Evolutionary conservation across 2,797 vertebrate genomes (phyloP), one percentile per base, ranked within the genome.

Genomic region (Parotocinclus haroldoi): DNA sequence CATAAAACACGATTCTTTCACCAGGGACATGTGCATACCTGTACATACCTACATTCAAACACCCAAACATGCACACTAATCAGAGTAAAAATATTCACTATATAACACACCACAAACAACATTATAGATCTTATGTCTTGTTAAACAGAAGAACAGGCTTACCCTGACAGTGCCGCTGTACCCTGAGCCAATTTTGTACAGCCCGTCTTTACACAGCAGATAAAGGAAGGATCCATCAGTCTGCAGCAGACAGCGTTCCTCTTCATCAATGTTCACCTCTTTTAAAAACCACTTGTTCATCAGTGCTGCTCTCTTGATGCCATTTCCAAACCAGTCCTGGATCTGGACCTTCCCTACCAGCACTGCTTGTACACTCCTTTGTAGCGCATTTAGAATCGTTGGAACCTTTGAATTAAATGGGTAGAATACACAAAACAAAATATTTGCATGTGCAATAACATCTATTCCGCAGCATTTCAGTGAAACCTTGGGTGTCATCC

Each of bases 281-380:
- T 96, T 96, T 73, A 99, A 83, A 49, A 91, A 83, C 96, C 96
- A 99, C 80, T 96, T 98, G 88, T 96, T 98, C 96, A 99, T 98
- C 76, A 99, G 89, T 64, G 97, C 94, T 58, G 94, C 95, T 64
- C 93, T 95, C 86, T 99, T 99, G 87, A 99, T 98, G 57, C 97
- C 97, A 69, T 96, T 99, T 68, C 96, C 96, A 79, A 99, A 98
- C 97, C 97, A 99, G 79, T 99, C 97, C 82, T 99, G 97, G 84
- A 99, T 98, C 85, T 99, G 96, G 78, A 98, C 95, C 87, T 99
- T 99, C 58, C 97, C 97, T 71, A 99, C 97, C 75, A 99, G 87
- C 76, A 99, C 96, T 1, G 97, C 97, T 81, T 99, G 97, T 7
- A 99, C 96, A 54, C 96, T 99, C 80, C 97, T 90, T 82, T 99